Evolutionary conservation across 2,113 vertebrate species (phyloP).

Genomic region (Rhinogobius similis): DNA sequence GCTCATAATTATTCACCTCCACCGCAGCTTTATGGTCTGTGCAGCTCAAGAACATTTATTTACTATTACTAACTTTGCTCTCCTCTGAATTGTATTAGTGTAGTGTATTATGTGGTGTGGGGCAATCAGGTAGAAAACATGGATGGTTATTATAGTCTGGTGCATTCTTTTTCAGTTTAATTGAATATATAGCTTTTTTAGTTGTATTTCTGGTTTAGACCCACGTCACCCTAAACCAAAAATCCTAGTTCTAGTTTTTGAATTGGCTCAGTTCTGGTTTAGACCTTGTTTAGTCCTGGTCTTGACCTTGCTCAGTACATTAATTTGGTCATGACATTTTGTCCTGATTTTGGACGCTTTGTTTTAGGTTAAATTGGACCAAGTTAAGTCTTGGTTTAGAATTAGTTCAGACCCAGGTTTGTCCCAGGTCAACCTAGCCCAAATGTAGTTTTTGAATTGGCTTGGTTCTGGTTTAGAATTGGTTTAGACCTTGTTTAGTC

Average conservation of each 20-base stretch:
- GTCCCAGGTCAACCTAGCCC: no score
- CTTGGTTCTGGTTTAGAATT: no score
- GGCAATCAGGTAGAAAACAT: background rate
- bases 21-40: slow-evolving; percentile 12
- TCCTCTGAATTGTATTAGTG: background rate
- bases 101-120: background rate
- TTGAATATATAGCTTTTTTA: background rate
- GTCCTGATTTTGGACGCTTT: background rate
- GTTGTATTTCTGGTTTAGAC: no score
- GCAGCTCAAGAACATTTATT: background rate
- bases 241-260: no score
- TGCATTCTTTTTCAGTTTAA: background rate
- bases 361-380: no score
- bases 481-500: no score
- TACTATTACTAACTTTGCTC: slow-evolving; percentile 1
- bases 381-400: no score
- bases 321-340: no score
- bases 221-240: no score
- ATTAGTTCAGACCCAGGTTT: no score
- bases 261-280: background rate
- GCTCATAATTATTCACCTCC: slow-evolving; percentile 23
- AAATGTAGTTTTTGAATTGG: no score
- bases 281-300: background rate
- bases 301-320: no score
- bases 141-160: background rate